Conservation (phyloP, 2,113 vertebrate genomes). For the Microtus richardsoni region DNA sequence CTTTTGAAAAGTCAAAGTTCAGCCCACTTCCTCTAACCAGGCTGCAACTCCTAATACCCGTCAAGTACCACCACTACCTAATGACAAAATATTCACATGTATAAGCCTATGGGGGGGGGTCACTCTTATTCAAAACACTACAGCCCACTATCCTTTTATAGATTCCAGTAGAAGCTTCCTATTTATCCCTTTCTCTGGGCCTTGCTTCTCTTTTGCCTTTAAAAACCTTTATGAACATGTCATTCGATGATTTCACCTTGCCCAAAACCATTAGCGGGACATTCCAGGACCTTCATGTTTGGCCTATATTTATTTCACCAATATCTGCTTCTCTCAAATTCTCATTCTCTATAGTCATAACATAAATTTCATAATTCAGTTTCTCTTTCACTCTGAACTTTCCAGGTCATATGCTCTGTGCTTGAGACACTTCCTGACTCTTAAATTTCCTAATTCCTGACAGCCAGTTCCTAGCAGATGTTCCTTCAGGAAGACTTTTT, state of each 20-base stretch:
- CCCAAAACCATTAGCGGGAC: background rate
- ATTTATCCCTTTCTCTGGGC: background rate
- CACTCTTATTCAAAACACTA: background rate
- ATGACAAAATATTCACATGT: background rate
- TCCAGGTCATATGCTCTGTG: background rate
- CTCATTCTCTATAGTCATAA: background rate
- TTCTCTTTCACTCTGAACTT: background rate
- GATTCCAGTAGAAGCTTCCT: background rate
- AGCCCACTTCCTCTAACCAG: background rate
- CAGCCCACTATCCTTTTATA: background rate
- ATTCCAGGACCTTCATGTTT: background rate
- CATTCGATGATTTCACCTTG: background rate
- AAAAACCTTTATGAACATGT: background rate
- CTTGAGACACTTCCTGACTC: background rate
- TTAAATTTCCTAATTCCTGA: background rate
- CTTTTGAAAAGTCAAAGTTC: background rate
- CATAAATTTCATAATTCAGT: background rate
- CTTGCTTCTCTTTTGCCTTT: background rate
- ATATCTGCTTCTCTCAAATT: background rate
- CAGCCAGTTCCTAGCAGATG: background rate
- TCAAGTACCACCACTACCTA: background rate
- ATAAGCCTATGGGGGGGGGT: too few species aligned
- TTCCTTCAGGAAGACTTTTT: background rate
- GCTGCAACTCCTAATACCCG: background rate
- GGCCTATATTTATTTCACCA: background rate